Evolutionary conservation across 2,113 vertebrate species (phyloP).

Genomic region (Urocitellus parryii): DNA sequence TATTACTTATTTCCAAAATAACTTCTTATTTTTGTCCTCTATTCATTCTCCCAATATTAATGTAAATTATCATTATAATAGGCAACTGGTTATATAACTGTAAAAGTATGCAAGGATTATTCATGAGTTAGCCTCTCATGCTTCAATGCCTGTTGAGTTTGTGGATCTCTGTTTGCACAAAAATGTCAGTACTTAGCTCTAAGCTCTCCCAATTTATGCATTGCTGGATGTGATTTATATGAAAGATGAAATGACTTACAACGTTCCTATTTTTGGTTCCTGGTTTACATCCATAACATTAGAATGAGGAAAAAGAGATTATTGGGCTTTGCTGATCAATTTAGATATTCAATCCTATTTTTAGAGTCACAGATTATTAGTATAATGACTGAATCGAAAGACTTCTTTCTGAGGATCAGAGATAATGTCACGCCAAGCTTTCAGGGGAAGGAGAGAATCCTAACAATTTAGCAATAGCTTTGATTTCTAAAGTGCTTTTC

Average conservation of each 20-base stretch:
- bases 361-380: constrained; percentile 26
- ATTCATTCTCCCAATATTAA: constrained; percentile 27
- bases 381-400: constrained; percentile 2
- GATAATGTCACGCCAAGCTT: constrained; percentile 39
- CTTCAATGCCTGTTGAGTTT: neutral
- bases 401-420: neutral
- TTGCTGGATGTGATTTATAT: constrained; percentile 47
- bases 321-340: constrained; percentile 42
- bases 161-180: neutral
- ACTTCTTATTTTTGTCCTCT: constrained; percentile 53
- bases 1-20: constrained; percentile 46
- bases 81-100: neutral
- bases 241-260: constrained; percentile 54
- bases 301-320: constrained; percentile 31
- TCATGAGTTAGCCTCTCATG: neutral
- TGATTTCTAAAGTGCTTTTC: constrained; percentile 65
- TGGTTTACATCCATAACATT: constrained; percentile 13
- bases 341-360: constrained; percentile 44
- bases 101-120: constrained; percentile 38
- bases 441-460: constrained; percentile 28
- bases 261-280: constrained; percentile 39
- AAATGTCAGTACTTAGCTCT: constrained; percentile 43
- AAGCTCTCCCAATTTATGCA: constrained; percentile 37
- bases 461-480: constrained; percentile 25
- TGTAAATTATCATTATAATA: constrained; percentile 48